phyloP scores from a whole-genome alignment of 2,797 vertebrate species.

The Rachycentron canadum region DNA sequence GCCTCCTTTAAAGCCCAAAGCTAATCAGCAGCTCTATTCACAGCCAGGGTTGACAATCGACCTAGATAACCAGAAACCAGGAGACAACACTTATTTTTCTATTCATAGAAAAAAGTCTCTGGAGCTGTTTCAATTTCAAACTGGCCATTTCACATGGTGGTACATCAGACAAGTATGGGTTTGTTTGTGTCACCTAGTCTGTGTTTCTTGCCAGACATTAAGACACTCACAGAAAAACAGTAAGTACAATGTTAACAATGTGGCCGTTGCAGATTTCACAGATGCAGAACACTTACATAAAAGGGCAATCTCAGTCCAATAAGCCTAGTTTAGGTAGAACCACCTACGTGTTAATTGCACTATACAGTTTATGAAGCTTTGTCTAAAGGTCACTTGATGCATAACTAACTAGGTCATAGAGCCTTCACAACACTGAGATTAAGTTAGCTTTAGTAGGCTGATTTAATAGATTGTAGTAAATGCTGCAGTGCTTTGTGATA shows the following conservation, averaged over 20 bases:
- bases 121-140: conserved; percentile 59
- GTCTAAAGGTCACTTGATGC: conserved; percentile 36
- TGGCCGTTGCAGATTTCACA: conserved; percentile 33
- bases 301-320: conserved; percentile 10
- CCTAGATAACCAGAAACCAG: conserved; percentile 77
- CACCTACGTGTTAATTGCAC: conserved; percentile 4
- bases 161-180: conserved; percentile 24
- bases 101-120: conserved; percentile 51
- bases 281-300: conserved; percentile 32
- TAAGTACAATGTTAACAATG: conserved; percentile 18
- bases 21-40: conserved; percentile 76
- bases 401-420: conserved; percentile 31
- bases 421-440: conserved; percentile 47
- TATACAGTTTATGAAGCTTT: conserved; percentile 16
- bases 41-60: conserved; percentile 67
- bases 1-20: conserved; percentile 76
- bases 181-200: conserved; percentile 44
- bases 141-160: conserved; percentile 25
- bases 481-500: conserved; percentile 43
- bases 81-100: conserved; percentile 64
- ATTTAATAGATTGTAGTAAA: conserved; percentile 50
- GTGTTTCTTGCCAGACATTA: conserved; percentile 34
- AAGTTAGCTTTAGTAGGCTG: conserved; percentile 35
- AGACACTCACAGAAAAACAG: conserved; percentile 35
- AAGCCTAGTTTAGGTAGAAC: conserved; percentile 13